Base-by-base conservation (phyloP, 2,797 vertebrate species). In the Meriones psammophilus region DNA sequence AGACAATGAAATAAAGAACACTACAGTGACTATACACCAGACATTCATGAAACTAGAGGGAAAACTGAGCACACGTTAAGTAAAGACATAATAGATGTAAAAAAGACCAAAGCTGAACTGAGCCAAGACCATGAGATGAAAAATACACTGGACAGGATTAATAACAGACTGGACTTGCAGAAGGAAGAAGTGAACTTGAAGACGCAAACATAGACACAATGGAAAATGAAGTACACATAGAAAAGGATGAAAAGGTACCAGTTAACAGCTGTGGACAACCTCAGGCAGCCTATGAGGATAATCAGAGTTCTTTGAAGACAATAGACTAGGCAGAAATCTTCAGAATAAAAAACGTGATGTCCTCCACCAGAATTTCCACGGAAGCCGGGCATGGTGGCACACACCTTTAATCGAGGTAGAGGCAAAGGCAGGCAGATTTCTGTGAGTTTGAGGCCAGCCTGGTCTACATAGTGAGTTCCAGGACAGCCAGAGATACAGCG, bases 171-270 rank as follows among this genome's bases (percentile, higher is more conserved):
- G 87, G 42, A 85, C 39, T 22, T 71, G 84, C 28, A 77, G 68
- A 95, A 92, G 91, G 54, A 13, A 64, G 83, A 58, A 18, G 15
- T 39, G 30, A 92, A 94, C 42, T 69, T 71, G 20, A 76, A 91
- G 71, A 66, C 7, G 22, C 56, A 95, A 81, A 84, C 46, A 81
- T 18, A 93, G 56, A 79, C 88, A 64, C 13, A 77, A 66, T 17
- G 36, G 26, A 80, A 94, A 92, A 76, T 68, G 33, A 92, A 89
- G n/a, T 33, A 39, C 42, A 80, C 18, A 36, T 26, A 68, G 46
- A 66, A 94, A 66, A 92, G 64, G 42, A 54, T 62, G 39, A 8
- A 42, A 36, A 56, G 24, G 20, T 77, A 73, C 3, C 33, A 36
- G 84, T 62, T 68, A 81, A 42, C 8, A 86, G 62, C 42, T 56